Conservation (phyloP, 2,113 vertebrate genomes). For the Nothocercus julius region DNA sequence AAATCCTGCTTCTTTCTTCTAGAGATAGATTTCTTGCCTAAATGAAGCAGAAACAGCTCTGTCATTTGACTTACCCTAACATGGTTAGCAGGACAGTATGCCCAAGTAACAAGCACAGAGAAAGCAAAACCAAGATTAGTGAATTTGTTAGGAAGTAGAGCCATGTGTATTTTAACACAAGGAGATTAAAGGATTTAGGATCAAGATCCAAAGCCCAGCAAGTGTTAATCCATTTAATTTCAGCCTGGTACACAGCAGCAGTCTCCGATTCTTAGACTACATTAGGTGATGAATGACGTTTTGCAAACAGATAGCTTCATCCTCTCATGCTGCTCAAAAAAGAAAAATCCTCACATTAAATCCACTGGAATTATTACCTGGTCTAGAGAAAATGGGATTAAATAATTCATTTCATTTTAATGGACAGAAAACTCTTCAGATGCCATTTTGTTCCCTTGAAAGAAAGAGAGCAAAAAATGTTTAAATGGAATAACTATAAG, state of each 20-base stretch:
- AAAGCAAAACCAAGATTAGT: background rate
- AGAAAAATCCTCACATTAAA: background rate
- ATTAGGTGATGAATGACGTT: background rate
- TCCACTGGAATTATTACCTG: background rate
- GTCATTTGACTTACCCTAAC: background rate
- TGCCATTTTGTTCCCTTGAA: background rate
- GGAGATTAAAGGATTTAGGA: background rate
- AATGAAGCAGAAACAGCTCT: background rate
- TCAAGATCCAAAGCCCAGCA: background rate
- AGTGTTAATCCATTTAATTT: slow-evolving; percentile 12
- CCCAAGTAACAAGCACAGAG: background rate
- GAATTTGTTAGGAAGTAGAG: background rate
- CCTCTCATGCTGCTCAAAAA: background rate
- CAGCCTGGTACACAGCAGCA: background rate
- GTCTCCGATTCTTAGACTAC: background rate
- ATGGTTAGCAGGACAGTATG: background rate
- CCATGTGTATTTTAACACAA: background rate
- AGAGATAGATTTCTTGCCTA: background rate
- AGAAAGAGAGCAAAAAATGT: background rate
- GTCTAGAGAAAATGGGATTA: background rate
- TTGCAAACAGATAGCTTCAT: background rate
- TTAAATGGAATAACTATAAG: background rate
- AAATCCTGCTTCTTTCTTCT: background rate
- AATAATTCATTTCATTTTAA: background rate
- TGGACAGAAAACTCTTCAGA: background rate